Percentiles rank a stretch among this genome's conserved stretches.
These are phyloP conservation scores for Emmelina monodactyla DNA, from an alignment of 2,888 invertebrate species.

Conservation along the genomic window DNA sequence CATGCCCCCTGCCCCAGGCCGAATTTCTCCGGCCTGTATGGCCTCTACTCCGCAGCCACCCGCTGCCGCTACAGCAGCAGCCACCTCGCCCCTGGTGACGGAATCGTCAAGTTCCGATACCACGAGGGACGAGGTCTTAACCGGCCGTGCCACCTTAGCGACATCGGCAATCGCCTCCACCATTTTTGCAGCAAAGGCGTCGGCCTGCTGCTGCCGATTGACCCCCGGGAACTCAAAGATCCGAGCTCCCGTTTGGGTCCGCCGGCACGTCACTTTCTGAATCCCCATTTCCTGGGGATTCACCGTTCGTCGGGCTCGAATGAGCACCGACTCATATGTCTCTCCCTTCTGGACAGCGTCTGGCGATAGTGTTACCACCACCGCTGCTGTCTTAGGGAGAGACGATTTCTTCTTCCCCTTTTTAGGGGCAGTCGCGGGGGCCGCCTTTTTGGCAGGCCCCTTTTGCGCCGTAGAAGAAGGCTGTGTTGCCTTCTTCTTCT, in stretches of 20 bases:
- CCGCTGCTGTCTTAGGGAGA: not conserved
- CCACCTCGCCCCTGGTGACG: conserved; percentile 3
- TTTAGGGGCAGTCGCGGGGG: no score
- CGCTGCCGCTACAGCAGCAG: not conserved
- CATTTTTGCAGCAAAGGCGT: not conserved
- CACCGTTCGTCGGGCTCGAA: not conserved
- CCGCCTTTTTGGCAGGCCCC: no score
- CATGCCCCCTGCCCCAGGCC: not conserved
- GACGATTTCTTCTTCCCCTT: not conserved
- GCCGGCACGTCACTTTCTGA: not conserved
- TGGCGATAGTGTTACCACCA: not conserved
- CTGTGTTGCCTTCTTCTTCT: no score
- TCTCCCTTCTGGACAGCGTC: not conserved
- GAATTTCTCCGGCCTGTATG: conserved; percentile 1
- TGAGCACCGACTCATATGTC: not conserved
- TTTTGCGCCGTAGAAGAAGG: no score
- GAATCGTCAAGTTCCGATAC: conserved; percentile 6
- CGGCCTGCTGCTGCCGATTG: not conserved
- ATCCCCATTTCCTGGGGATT: not conserved
- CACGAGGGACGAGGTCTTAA: not conserved
- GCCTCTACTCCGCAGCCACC: not conserved
- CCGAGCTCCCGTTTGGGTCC: not conserved
- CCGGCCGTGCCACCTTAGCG: not conserved
- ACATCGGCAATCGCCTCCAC: not conserved
- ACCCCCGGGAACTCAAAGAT: not conserved